Percentiles rank a stretch among this genome's conserved stretches.
Conservation (phyloP, 2,888 invertebrate genomes). For the Crocallis elinguaria region DNA sequence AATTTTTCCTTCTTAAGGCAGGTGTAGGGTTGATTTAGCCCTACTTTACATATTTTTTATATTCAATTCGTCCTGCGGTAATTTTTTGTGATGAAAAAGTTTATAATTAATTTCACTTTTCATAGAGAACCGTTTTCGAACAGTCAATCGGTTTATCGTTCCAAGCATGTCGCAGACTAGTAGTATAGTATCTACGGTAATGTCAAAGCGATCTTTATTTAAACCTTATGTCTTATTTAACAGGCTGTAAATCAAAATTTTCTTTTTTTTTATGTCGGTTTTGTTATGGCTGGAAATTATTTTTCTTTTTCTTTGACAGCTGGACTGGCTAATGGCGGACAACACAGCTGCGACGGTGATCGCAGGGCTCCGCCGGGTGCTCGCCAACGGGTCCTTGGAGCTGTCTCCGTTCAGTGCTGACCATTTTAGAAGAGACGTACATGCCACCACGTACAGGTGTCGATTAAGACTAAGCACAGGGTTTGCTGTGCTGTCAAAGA, state of each 20-base stretch:
- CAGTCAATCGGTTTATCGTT: too few species aligned
- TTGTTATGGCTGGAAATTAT: not conserved
- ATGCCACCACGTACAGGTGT: slow-evolving; percentile 92
- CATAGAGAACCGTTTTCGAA: too few species aligned
- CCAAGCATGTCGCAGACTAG: too few species aligned
- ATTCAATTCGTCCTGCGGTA: not conserved
- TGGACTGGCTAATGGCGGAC: slow-evolving; percentile 91
- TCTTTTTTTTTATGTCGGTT: not conserved
- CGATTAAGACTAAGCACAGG: slow-evolving; percentile 70
- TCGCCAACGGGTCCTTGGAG: slow-evolving; percentile 93
- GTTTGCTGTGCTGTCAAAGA: slow-evolving; percentile 91
- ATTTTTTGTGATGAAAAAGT: not conserved
- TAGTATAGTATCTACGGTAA: too few species aligned
- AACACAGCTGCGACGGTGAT: slow-evolving; percentile 88
- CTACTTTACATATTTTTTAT: slow-evolving; percentile 4
- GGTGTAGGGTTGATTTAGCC: slow-evolving; percentile 7
- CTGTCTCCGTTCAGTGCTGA: slow-evolving; percentile 93
- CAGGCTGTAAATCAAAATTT: not conserved
- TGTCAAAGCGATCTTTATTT: too few species aligned
- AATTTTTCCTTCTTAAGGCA: slow-evolving; percentile 7
- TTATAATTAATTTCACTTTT: too few species aligned
- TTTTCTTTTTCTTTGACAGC: slow-evolving; percentile 60
- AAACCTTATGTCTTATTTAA: not conserved
- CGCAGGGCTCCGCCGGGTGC: slow-evolving; percentile 89
- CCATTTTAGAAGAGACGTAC: slow-evolving; percentile 92